These are phyloP conservation scores for Cranoglanis bouderius DNA, from an alignment of 2,113 vertebrate genomes.

Conservation along the genomic window DNA sequence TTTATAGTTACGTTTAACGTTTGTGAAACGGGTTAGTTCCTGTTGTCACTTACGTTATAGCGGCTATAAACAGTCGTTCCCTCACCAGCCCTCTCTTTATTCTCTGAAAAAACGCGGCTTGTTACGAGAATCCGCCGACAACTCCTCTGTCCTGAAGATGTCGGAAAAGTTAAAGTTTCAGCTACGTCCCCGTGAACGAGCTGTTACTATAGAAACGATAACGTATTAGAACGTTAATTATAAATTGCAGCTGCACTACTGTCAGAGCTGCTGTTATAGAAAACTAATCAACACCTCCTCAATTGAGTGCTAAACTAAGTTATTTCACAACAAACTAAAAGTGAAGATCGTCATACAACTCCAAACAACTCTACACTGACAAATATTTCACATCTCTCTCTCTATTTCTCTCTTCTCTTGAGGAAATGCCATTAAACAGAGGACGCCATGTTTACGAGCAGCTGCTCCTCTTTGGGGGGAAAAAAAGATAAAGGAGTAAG, in stretches of 20 bases:
- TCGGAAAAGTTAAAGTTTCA: no score
- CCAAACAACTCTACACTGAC: conserved; percentile 61
- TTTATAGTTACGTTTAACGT: not conserved
- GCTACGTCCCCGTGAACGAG: not conserved
- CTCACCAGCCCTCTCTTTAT: not conserved
- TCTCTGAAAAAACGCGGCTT: no score
- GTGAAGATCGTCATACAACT: conserved; percentile 55
- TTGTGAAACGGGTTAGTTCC: not conserved
- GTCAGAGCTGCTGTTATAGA: not conserved
- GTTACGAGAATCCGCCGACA: no score
- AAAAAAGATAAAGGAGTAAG: conserved; percentile 29
- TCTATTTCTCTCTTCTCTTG: conserved; percentile 42
- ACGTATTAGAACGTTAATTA: not conserved
- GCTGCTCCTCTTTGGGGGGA: conserved; percentile 25
- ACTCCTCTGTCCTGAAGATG: no score
- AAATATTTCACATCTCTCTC: conserved; percentile 36
- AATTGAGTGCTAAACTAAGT: not conserved
- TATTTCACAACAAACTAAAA: conserved; percentile 51
- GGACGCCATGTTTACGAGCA: conserved; percentile 46
- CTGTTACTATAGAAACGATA: not conserved
- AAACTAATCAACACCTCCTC: not conserved
- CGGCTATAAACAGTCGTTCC: no score
- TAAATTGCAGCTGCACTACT: conserved; percentile 39
- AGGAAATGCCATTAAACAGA: conserved; percentile 62
- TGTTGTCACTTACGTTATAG: no score